Evolutionary conservation across 2,888 invertebrate genomes (phyloP), one percentile per base, ranked within the genome.

Genomic region (Pyrocoelia pectoralis): DNA sequence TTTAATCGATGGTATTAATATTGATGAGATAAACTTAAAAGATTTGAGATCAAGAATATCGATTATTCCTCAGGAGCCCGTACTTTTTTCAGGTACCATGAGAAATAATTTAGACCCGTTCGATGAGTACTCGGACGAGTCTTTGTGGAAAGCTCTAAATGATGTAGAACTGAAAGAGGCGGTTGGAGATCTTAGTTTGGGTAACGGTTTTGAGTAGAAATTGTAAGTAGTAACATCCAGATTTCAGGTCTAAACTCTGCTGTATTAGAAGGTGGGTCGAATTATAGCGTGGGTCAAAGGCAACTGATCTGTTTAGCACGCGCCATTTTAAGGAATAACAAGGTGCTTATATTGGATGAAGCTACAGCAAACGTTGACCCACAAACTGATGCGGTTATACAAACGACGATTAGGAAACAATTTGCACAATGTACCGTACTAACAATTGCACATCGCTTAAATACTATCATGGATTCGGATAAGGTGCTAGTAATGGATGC

Each of bases 91-190:
- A 0, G 96, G 95, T 43, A 91, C 93, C 1, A 85, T 97, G 83
- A 84, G 97, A 1, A 90, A 90, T 75, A 97, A 97, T 82, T 84
- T 97, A 62, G 96, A 97, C 83, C 96, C 96, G 0, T 95, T 96
- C 79, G 88, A 90, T 67, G 88, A 90, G 74, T 92, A 90, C 75
- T 84, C 87, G 0, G 96, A 96, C 73, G 85, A 86, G 10, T 86
- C 89, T 60, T 81, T 97, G 1, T 96, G 96, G 95, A 85, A 87
- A 65, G 94, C 93, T 0, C 81, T 97, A 17, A 93, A 94, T 70
- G 92, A 95, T 81, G 91, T 92, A 51, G 89, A 92, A 75, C 74
- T 95, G 19, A 94, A 93, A 75, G 88, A 88, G 51, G 86, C 87
- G 0, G 86, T 93, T 29, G 78, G 81, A 63, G 90, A 84, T 28